phyloP scores from a whole-genome alignment of 2,113 vertebrate species.

The Talpa occidentalis region DNA sequence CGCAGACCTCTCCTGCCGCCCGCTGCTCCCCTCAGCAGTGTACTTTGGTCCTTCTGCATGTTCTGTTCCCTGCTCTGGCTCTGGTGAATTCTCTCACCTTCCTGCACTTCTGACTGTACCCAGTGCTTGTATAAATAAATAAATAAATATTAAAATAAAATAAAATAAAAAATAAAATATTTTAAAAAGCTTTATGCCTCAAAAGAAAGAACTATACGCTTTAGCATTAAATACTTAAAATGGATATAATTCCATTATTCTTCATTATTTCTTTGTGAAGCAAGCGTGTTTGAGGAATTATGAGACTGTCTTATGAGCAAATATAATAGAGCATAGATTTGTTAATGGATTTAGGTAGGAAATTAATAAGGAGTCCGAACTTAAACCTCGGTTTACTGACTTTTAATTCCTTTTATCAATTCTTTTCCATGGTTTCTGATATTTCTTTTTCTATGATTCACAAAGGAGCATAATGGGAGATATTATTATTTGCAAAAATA shows the following conservation, averaged over 20 bases:
- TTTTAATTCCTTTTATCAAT: conserved; percentile 42
- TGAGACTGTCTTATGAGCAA: background rate
- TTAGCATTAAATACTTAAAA: conserved; percentile 58
- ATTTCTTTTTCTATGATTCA: background rate
- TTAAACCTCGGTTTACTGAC: background rate
- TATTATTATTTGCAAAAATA: background rate
- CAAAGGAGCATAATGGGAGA: background rate
- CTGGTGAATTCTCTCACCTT: no score
- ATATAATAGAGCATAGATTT: conserved; percentile 39
- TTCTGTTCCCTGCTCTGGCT: no score
- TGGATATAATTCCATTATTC: conserved; percentile 33
- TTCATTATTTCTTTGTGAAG: conserved; percentile 41
- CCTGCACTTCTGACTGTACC: no score
- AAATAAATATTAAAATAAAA: no score
- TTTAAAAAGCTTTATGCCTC: background rate
- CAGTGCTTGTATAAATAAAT: no score
- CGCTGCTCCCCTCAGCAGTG: no score
- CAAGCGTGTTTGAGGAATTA: conserved; percentile 19
- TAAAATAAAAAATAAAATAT: no score
- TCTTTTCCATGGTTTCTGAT: background rate
- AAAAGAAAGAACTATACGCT: background rate
- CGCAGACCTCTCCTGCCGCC: no score
- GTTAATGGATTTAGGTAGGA: background rate
- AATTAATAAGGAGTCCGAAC: conserved; percentile 45
- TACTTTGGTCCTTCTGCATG: no score